Percentiles rank a stretch among this genome's conserved stretches.
phyloP scores from a whole-genome alignment of 2,113 vertebrate genomes.

The Aramus guarauna region DNA sequence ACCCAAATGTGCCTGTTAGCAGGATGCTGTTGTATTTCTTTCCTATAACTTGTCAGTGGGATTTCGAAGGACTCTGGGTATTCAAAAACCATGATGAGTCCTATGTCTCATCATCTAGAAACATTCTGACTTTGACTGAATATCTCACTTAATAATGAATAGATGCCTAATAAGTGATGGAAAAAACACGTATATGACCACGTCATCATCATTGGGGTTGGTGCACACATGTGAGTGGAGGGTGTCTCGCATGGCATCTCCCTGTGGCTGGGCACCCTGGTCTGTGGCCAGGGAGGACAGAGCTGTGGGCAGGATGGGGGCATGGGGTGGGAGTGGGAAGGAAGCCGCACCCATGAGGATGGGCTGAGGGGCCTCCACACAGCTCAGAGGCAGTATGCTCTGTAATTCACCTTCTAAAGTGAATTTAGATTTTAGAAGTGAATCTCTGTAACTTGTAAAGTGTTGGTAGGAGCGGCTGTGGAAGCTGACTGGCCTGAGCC shows the following conservation, averaged over 20 bases:
- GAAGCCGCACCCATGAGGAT: neutral
- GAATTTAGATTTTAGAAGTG: too few relatives aligned
- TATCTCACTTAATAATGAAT: neutral
- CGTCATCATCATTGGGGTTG: neutral
- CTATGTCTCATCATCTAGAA: neutral
- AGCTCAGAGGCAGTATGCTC: neutral
- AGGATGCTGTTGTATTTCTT: neutral
- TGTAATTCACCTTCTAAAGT: neutral
- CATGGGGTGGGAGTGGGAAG: neutral
- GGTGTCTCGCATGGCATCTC: fast-evolving
- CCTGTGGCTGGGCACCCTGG: neutral
- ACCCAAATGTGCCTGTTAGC: neutral
- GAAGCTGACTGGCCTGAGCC: constrained; percentile 1
- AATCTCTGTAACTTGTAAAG: neutral
- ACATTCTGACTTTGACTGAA: neutral
- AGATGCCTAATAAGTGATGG: neutral
- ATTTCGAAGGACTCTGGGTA: neutral
- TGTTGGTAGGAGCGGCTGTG: neutral
- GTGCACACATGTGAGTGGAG: neutral
- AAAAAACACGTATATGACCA: neutral
- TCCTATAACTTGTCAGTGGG: neutral
- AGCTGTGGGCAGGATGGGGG: fast-evolving
- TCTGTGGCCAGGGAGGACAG: neutral
- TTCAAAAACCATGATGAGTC: neutral
- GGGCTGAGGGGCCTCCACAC: neutral